phyloP scores from a whole-genome alignment of 2,113 vertebrate genomes.

The Emydura subglobosa region DNA sequence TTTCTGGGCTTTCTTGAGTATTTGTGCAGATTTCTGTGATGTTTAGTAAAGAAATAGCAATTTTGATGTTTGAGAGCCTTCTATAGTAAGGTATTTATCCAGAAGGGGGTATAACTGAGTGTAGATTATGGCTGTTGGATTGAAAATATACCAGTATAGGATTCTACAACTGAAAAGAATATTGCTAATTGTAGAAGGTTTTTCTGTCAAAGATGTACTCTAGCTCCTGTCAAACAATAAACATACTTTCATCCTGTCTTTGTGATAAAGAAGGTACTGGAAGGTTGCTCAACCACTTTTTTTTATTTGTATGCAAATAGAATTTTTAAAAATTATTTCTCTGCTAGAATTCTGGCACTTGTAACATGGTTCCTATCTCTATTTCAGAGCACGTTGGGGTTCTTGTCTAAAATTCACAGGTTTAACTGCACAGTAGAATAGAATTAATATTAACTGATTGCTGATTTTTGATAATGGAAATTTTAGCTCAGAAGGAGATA shows the following conservation, averaged over 20 bases:
- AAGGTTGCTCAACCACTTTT: slow-evolving; percentile 6
- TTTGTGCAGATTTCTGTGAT: not conserved
- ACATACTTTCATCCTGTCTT: not conserved
- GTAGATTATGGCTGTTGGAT: not conserved
- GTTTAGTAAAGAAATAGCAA: not conserved
- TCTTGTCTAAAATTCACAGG: not conserved
- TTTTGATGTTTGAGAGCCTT: not conserved
- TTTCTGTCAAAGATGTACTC: not conserved
- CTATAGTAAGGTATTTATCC: not conserved
- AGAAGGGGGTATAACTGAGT: not conserved
- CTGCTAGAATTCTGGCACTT: fast-evolving
- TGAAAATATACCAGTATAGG: not conserved
- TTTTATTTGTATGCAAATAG: not conserved
- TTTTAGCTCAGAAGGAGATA: not conserved
- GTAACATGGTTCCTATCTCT: not conserved
- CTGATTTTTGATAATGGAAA: not conserved
- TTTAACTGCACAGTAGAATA: not conserved
- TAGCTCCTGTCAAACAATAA: not conserved
- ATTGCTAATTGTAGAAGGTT: not conserved
- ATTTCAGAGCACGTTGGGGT: not conserved
- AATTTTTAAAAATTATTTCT: slow-evolving; percentile 8
- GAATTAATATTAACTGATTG: not conserved
- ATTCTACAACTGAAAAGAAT: slow-evolving; percentile 21
- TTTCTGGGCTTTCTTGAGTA: not conserved
- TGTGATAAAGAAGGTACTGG: not conserved